These are phyloP conservation scores for Turdus rufiventris DNA, from an alignment of 2,113 vertebrate genomes.

Conservation along the genomic window DNA sequence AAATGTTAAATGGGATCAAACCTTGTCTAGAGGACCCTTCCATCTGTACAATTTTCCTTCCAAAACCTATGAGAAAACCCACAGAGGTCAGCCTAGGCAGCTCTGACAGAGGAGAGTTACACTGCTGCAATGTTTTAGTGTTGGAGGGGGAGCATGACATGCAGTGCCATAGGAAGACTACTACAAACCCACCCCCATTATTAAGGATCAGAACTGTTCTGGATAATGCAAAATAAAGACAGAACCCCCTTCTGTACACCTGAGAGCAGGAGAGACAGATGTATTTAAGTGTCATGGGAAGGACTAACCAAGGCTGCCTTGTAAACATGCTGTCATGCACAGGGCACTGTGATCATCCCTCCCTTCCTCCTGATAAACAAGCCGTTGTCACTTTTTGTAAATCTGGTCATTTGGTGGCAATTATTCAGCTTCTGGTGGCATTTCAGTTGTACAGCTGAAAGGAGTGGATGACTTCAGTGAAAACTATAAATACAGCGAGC, in stretches of 20 bases:
- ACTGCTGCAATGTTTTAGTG: neutral
- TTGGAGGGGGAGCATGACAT: neutral
- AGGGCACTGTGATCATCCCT: neutral
- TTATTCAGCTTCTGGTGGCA: neutral
- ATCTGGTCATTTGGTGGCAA: constrained; percentile 10
- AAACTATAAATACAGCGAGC: neutral
- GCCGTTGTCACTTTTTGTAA: neutral
- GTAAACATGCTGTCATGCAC: neutral
- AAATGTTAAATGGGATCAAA: neutral
- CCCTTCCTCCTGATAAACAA: neutral
- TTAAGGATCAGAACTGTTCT: neutral
- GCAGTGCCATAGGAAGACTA: neutral
- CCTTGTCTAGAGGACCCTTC: neutral
- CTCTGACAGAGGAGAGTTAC: neutral
- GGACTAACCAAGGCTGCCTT: neutral
- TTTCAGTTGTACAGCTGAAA: neutral
- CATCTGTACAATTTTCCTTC: neutral
- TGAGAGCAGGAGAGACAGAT: neutral
- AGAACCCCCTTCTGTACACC: neutral
- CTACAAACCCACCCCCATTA: neutral
- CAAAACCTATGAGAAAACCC: neutral
- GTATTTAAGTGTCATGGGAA: neutral
- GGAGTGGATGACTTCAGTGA: neutral
- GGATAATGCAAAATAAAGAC: neutral
- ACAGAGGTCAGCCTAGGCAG: neutral